Evolutionary conservation across 2,888 invertebrate species (phyloP).

Genomic region (Mantis religiosa): DNA sequence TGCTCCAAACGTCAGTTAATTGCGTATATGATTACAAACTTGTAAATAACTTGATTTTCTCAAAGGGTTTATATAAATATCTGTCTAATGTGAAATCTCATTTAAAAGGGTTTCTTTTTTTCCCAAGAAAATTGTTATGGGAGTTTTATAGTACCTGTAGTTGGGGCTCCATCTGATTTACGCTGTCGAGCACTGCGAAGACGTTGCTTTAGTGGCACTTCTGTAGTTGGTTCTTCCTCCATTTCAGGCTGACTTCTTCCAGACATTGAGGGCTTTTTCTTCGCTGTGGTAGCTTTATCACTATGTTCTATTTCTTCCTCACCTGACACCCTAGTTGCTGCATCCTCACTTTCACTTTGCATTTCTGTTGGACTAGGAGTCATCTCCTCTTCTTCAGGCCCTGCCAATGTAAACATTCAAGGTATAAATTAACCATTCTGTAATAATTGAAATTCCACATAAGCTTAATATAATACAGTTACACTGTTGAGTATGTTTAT

Average conservation of each 20-base stretch:
- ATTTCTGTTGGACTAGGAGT: constrained; percentile 14
- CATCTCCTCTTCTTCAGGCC: constrained; percentile 16
- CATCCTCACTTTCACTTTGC: constrained; percentile 20
- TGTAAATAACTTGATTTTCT: too few species aligned
- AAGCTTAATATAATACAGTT: too few species aligned
- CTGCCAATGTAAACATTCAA: not conserved
- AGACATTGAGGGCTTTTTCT: not conserved
- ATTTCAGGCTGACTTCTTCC: not conserved
- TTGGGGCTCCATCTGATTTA: constrained; percentile 18
- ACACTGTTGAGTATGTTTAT: too few species aligned
- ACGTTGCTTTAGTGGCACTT: constrained; percentile 40
- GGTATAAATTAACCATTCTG: not conserved
- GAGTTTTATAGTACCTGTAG: not conserved
- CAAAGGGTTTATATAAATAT: too few species aligned
- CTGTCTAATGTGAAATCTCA: too few species aligned
- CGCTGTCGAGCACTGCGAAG: constrained; percentile 40
- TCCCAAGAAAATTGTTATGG: too few species aligned
- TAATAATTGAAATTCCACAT: too few species aligned
- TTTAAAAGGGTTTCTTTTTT: too few species aligned
- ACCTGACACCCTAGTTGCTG: not conserved
- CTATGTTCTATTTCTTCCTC: not conserved
- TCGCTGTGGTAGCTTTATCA: not conserved
- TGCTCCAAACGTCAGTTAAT: too few species aligned
- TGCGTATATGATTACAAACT: too few species aligned
- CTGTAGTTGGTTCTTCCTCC: constrained; percentile 13